phyloP scores from a whole-genome alignment of 2,888 invertebrate genomes.

The Pyrocoelia pectoralis region DNA sequence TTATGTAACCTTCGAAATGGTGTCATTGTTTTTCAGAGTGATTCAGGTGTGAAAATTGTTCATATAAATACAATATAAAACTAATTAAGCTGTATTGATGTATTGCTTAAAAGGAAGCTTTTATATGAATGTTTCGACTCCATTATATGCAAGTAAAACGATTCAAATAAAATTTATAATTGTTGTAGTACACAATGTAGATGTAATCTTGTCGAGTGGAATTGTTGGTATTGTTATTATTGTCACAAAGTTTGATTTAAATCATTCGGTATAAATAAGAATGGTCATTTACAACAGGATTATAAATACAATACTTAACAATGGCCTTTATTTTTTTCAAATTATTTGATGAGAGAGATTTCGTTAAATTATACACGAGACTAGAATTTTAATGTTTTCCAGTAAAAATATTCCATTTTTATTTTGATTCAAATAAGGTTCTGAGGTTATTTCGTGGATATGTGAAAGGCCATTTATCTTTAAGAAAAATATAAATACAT shows the following conservation, averaged over 20 bases:
- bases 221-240: neutral
- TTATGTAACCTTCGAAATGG: too few relatives aligned
- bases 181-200: conserved; percentile 1
- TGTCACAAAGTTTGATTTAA: conserved; percentile 1
- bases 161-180: neutral
- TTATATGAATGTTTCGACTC: neutral
- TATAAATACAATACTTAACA: neutral
- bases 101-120: neutral
- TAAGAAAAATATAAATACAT: neutral
- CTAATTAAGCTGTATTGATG: neutral
- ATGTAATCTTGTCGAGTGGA: neutral
- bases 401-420: too few relatives aligned
- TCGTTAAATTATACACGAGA: neutral
- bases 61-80: neutral
- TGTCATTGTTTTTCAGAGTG: too few relatives aligned
- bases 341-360: neutral
- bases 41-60: too few relatives aligned
- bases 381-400: neutral
- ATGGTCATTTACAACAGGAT: neutral
- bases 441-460: neutral
- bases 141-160: neutral
- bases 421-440: too few relatives aligned
- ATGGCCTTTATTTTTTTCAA: conserved; percentile 1
- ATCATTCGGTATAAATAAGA: neutral
- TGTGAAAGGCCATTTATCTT: conserved; percentile 1